Base-by-base conservation (phyloP, 2,113 vertebrate species). In the Daubentonia madagascariensis region DNA sequence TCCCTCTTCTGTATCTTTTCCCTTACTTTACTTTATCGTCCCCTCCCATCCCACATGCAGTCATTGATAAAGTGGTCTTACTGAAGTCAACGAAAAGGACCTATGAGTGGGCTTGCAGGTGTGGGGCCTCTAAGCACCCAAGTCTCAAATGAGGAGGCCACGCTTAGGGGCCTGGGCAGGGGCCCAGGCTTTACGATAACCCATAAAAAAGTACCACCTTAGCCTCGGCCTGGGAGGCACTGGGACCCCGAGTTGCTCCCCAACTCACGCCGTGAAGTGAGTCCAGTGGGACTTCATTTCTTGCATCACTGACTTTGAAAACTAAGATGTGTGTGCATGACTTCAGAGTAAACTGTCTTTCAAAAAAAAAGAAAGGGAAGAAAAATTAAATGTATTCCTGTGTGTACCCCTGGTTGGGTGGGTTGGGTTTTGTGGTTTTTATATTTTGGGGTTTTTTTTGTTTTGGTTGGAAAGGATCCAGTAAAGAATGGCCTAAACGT, bases 241-340 rank as follows among this genome's bases (percentile, higher is more conserved):
- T 0, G 5, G 14, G 18, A 5, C 65, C 70, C 52, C 1, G 8
- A 48, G 32, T 13, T 3, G 88, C 63, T 40, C 22, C 59, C 35
- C 37, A 48, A 1, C 14, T 9, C 52, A 5, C 0, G 14, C 91
- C 16, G 25, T 2, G 8, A 3, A 72, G 50, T 0, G 10, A 63
- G 32, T 22, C 28, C 35, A 1, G 8, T 1, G 5, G 52, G 48
- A 32, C 35, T 59, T 23, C 4, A 14, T 3, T 7, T 22, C 43
- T 30, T 54, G 32, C 68, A 57, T 8, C 4, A 2, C 67, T 40
- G n/a, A 32, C 76, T 59, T 14, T 85, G 78, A 81, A 85, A 59
- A 37, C 48, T 1, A 54, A 84, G 78, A 11, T 76, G 37, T 17
- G 16, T 35, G 3, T 54, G 18, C 2, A 6, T 5, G 11, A 83